These are phyloP conservation scores for Pontoporia blainvillei DNA, from an alignment of 2,113 vertebrate genomes.

Conservation along the genomic window DNA sequence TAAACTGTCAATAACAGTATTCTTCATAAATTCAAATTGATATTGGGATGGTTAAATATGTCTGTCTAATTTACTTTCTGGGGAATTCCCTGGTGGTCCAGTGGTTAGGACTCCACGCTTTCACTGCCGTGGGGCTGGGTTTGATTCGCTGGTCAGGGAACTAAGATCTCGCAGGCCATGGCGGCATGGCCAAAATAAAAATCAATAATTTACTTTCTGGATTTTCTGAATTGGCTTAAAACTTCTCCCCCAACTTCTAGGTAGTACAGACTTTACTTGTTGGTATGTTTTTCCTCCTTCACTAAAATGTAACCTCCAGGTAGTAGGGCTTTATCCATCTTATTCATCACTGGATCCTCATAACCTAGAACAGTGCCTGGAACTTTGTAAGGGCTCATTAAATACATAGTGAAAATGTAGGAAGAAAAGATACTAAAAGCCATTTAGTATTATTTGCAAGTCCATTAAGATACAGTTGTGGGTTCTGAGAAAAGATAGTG, in stretches of 20 bases:
- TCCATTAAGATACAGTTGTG: not conserved
- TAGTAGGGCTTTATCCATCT: not conserved
- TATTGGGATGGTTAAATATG: not conserved
- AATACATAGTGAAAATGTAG: not conserved
- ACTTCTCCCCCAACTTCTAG: not conserved
- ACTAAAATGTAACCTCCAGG: not conserved
- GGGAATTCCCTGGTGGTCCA: too few species aligned
- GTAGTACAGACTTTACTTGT: not conserved
- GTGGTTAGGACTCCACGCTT: too few species aligned
- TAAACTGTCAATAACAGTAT: not conserved
- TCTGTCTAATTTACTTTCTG: not conserved
- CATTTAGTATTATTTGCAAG: not conserved
- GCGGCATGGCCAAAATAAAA: too few species aligned
- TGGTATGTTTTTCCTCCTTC: not conserved
- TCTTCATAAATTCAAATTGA: not conserved
- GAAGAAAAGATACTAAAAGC: not conserved
- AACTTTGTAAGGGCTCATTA: not conserved
- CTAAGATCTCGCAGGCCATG: too few species aligned
- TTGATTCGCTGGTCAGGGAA: too few species aligned
- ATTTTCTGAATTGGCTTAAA: constrained; percentile 1
- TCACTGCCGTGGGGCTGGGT: too few species aligned
- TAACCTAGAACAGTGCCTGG: not conserved
- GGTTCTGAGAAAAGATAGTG: not conserved
- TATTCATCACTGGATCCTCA: not conserved
- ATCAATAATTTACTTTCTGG: not conserved